Base-by-base conservation (phyloP, 2,888 invertebrate genomes). In the Punctoribates punctum region DNA sequence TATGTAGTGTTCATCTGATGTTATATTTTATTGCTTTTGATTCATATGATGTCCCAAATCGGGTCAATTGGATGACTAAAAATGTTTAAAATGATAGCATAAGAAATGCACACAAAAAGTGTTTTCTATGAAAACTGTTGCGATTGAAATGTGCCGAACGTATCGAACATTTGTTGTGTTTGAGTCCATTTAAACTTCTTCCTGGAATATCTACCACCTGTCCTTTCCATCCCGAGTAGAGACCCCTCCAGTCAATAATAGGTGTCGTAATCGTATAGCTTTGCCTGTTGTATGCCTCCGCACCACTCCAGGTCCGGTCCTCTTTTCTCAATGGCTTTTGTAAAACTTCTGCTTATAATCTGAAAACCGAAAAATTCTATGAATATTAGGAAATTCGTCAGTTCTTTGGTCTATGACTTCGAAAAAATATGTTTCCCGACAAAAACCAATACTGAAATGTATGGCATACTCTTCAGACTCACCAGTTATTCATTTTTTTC, bases 171-270 rank as follows among this genome's bases (percentile, higher is more conserved):
- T 65, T 34, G 9, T 65, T 29, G 65, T 20, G n/a, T 20, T 57
- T 57, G 20, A 57, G 57, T 57, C 57, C 57, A 57, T 23, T 23
- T 23, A 57, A 27, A 17, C 20, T 70, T 17, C 70, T 70, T 70
- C 70, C 70, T 70, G 70, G 70, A 70, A 70, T 70, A 70, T 70
- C 20, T 70, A 70, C 70, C 70, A 70, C 70, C 70, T 70, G 70
- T 70, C 70, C 42, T 29, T 20, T 38, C 70, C 3, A 13, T 34
- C 42, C 70, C 29, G 29, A 13, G 42, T 42, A 42, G 42, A 42
- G 42, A 15, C 62, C 29, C 17, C 34, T 17, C 62, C 42, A 38
- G 42, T 42, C 70, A 70, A 23, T 23, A 70, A 38, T 70, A 38
- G 42, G 20, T 70, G 42, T 70, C 70, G 70, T 70, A 70, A 70